Percentiles rank a stretch among this genome's conserved stretches.
Evolutionary conservation across 2,797 vertebrate species (phyloP).

Genomic region (Sarcoramphus papa): DNA sequence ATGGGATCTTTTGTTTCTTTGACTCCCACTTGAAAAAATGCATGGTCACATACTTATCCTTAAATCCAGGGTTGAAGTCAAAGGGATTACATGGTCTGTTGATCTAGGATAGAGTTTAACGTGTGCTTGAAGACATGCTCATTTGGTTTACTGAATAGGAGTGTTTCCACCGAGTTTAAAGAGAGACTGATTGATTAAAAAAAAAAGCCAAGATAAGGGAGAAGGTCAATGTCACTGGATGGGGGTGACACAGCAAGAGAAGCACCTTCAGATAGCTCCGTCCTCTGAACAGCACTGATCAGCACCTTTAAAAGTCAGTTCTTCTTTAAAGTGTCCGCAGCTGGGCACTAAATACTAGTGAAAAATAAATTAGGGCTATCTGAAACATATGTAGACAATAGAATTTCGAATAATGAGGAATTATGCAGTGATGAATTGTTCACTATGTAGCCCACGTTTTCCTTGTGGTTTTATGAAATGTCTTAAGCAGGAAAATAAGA

Average conservation of each 20-base stretch:
- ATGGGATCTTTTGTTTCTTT: not conserved
- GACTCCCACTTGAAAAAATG: not conserved
- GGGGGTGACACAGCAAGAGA: not conserved
- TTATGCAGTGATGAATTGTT: not conserved
- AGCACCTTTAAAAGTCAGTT: not conserved
- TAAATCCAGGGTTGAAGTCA: not conserved
- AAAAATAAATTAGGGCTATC: not conserved
- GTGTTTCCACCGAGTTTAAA: not conserved
- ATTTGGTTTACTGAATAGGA: not conserved
- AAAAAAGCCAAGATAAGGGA: fast-evolving
- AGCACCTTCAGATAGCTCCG: not conserved
- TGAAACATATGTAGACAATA: not conserved
- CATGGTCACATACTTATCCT: not conserved
- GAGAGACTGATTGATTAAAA: not conserved
- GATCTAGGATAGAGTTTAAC: not conserved
- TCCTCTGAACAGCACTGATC: not conserved
- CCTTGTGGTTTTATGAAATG: not conserved
- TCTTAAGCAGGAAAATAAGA: not conserved
- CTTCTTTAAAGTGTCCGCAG: not conserved
- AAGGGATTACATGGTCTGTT: not conserved
- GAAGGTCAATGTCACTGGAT: not conserved
- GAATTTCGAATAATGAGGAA: not conserved
- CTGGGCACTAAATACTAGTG: not conserved
- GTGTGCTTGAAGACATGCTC: not conserved
- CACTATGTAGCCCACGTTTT: not conserved